Evolutionary conservation across 1,140 invertebrate species (phyloP).

Genomic region (Lepeophtheirus salmonis): DNA sequence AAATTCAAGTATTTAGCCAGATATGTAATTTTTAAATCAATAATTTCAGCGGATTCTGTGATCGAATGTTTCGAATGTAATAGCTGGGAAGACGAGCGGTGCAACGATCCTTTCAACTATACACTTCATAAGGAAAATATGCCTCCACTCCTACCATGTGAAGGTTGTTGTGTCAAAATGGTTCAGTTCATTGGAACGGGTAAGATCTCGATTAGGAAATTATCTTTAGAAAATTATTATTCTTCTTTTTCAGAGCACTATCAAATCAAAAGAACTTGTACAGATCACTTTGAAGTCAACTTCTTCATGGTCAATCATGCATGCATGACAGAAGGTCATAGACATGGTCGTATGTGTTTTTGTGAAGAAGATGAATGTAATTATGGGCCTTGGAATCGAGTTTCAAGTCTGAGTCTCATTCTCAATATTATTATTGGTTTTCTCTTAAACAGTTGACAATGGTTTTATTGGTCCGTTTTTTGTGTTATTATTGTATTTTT

Average conservation of each 20-base stretch:
- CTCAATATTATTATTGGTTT: too few relatives aligned
- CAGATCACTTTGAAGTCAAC: conserved; percentile 17
- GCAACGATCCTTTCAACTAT: conserved; percentile 10
- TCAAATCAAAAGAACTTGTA: conserved; percentile 14
- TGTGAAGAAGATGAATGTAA: conserved; percentile 17
- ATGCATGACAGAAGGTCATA: conserved; percentile 16
- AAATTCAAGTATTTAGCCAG: too few relatives aligned
- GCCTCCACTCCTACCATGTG: conserved; percentile 10
- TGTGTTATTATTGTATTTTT: too few relatives aligned
- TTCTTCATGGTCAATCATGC: conserved; percentile 18
- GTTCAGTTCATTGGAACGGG: conserved; percentile 17
- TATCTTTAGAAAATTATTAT: neutral
- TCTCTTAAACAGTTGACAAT: too few relatives aligned
- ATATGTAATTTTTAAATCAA: neutral
- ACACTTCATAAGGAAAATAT: conserved; percentile 8
- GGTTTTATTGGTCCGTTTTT: too few relatives aligned
- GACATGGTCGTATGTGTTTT: conserved; percentile 18
- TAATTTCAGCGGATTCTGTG: conserved; percentile 10
- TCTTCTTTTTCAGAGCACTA: conserved; percentile 13
- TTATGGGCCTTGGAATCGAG: too few relatives aligned
- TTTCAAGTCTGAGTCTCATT: too few relatives aligned
- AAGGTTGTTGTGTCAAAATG: conserved; percentile 17
- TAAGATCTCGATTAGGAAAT: neutral
- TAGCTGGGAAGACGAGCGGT: conserved; percentile 13
- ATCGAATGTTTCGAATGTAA: conserved; percentile 17